phyloP scores from a whole-genome alignment of 2,113 vertebrate species.

The Laticauda colubrina region DNA sequence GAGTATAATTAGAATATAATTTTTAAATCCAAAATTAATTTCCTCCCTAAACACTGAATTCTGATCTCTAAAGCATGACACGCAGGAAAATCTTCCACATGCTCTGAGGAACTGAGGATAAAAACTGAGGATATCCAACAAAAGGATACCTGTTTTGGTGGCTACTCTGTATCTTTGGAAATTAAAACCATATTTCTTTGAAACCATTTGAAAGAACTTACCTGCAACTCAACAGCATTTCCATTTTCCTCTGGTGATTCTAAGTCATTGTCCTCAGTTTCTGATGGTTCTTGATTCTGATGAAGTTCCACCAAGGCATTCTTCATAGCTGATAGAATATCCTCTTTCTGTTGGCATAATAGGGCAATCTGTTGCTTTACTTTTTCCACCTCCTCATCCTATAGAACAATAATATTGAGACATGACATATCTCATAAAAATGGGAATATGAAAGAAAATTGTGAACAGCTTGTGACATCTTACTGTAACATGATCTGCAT shows the following conservation, averaged over 20 bases:
- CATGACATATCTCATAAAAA: background rate
- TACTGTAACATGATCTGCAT: conserved; percentile 40
- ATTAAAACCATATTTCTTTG: background rate
- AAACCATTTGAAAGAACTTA: conserved; percentile 22
- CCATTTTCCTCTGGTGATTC: conserved; percentile 36
- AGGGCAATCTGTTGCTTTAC: conserved; percentile 67
- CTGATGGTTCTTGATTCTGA: conserved; percentile 51
- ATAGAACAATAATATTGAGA: conserved; percentile 34
- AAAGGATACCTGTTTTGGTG: background rate
- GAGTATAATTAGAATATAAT: background rate
- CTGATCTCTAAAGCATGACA: too few relatives aligned
- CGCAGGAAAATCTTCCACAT: too few relatives aligned
- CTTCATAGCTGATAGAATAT: conserved; percentile 62
- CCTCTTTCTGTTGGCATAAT: conserved; percentile 72
- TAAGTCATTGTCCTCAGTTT: conserved; percentile 47
- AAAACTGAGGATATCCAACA: too few relatives aligned
- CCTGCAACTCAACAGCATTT: conserved; percentile 59
- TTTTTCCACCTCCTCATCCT: conserved; percentile 65
- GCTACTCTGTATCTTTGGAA: background rate
- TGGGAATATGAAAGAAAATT: background rate
- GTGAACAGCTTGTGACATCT: conserved; percentile 13
- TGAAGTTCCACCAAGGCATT: conserved; percentile 65
- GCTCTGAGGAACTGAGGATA: too few relatives aligned
- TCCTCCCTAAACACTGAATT: background rate
- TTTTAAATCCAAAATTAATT: background rate